Conservation (phyloP, 1,140 invertebrate species). For the Mylabris phalerata region DNA sequence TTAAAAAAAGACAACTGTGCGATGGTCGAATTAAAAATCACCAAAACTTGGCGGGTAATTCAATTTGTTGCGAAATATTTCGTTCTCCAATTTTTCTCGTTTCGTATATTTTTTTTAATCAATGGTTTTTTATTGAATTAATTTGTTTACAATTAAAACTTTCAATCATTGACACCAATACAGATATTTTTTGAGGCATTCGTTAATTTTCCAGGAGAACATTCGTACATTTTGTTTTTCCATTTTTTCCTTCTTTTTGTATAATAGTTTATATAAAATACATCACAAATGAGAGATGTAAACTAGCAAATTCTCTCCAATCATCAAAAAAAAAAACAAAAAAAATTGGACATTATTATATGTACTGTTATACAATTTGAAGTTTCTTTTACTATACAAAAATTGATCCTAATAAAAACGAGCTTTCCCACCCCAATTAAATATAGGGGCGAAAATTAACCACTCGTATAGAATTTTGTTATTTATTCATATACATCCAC, state of each 20-base stretch:
- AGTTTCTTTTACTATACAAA: slow-evolving; percentile 37
- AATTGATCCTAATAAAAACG: slow-evolving; percentile 32
- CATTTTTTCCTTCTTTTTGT: slow-evolving; percentile 20
- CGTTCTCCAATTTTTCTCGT: not conserved
- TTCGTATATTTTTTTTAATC: not conserved
- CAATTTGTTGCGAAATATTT: not conserved
- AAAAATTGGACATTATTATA: slow-evolving; percentile 31
- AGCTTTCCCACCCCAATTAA: not conserved
- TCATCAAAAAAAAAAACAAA: too few relatives aligned
- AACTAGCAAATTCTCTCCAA: slow-evolving; percentile 24
- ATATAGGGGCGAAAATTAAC: slow-evolving; percentile 3
- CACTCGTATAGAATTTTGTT: slow-evolving; percentile 9
- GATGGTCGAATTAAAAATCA: too few relatives aligned
- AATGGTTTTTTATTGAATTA: slow-evolving; percentile 24
- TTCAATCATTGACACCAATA: slow-evolving; percentile 40
- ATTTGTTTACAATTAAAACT: slow-evolving; percentile 36
- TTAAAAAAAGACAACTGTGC: too few relatives aligned
- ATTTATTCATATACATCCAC: slow-evolving; percentile 6
- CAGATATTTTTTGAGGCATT: slow-evolving; percentile 28
- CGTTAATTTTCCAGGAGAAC: not conserved
- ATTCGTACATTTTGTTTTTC: not conserved
- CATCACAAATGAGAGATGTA: slow-evolving; percentile 19
- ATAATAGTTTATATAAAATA: slow-evolving; percentile 29
- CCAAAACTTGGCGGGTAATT: too few relatives aligned
- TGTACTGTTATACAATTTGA: slow-evolving; percentile 32